Percentiles rank a stretch among this genome's conserved stretches.
phyloP scores from a whole-genome alignment of 2,797 vertebrate genomes.

The Parambassis ranga region DNA sequence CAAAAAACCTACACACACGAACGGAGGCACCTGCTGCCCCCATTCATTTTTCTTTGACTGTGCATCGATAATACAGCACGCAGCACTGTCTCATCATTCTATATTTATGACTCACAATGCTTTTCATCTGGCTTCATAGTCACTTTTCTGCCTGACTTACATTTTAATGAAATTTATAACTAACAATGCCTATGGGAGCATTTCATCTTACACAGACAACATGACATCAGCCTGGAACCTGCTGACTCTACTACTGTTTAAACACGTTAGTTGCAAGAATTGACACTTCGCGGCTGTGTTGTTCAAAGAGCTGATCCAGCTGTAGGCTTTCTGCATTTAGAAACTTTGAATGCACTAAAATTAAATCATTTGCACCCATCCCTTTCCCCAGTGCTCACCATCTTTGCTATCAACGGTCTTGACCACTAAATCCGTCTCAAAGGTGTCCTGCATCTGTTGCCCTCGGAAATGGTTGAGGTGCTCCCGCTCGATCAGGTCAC shows the following conservation, averaged over 20 bases:
- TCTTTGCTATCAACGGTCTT: conserved; percentile 94
- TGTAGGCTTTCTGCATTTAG: background rate
- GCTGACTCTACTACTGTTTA: no score
- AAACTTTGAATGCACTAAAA: background rate
- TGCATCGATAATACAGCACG: background rate
- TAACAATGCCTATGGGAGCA: background rate
- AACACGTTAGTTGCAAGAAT: background rate
- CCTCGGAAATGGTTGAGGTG: conserved; percentile 92
- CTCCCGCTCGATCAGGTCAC: conserved; percentile 93
- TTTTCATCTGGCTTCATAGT: conserved; percentile 12
- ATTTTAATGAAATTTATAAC: conserved; percentile 15
- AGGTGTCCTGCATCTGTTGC: conserved; percentile 90
- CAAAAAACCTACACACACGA: conserved; percentile 35
- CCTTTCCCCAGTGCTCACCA: conserved; percentile 81
- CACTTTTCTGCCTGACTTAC: background rate
- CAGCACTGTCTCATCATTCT: conserved; percentile 8
- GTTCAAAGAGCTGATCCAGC: background rate
- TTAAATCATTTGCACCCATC: background rate
- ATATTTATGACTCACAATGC: conserved; percentile 1
- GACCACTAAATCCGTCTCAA: conserved; percentile 89
- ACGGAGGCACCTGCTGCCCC: conserved; percentile 43
- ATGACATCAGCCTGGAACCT: no score
- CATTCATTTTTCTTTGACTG: conserved; percentile 19
- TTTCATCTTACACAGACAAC: background rate
- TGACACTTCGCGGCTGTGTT: background rate